Conservation (phyloP, 2,888 invertebrate genomes). For the Napeogenes sylphis region DNA sequence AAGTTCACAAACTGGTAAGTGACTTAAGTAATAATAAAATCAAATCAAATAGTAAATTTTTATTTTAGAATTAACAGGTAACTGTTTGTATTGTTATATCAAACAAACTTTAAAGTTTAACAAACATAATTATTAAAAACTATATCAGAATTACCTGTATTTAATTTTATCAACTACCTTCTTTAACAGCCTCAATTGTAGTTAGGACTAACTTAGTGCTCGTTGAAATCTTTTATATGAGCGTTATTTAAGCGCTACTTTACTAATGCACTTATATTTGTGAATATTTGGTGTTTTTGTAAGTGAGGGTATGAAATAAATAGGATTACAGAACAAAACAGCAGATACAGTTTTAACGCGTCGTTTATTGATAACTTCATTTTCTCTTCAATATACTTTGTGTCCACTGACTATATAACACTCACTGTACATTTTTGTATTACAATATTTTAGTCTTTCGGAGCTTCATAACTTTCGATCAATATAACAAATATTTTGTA, state of each 20-base stretch:
- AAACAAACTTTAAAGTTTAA: too few relatives aligned
- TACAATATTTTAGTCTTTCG: conserved; percentile 77
- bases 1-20: too few relatives aligned
- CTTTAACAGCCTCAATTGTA: background rate
- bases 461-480: conserved; percentile 69
- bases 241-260: conserved; percentile 1
- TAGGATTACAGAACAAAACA: conserved; percentile 67
- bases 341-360: conserved; percentile 71
- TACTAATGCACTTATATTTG: background rate
- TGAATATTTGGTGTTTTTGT: background rate
- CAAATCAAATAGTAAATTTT: too few relatives aligned
- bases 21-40: too few relatives aligned
- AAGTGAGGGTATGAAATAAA: conserved; percentile 18
- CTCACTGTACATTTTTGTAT: conserved; percentile 78
- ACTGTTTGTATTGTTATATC: too few relatives aligned
- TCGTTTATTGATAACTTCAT: conserved; percentile 77
- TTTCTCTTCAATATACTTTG: conserved; percentile 75
- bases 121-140: too few relatives aligned
- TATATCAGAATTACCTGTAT: too few relatives aligned
- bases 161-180: too few relatives aligned
- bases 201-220: conserved; percentile 18
- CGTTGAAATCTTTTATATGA: conserved; percentile 50
- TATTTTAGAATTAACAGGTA: too few relatives aligned
- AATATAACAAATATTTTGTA: conserved; percentile 77
- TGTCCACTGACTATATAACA: conserved; percentile 79